These are phyloP conservation scores for Ecliptopera silaceata DNA, from an alignment of 2,888 invertebrate genomes.

Conservation along the genomic window DNA sequence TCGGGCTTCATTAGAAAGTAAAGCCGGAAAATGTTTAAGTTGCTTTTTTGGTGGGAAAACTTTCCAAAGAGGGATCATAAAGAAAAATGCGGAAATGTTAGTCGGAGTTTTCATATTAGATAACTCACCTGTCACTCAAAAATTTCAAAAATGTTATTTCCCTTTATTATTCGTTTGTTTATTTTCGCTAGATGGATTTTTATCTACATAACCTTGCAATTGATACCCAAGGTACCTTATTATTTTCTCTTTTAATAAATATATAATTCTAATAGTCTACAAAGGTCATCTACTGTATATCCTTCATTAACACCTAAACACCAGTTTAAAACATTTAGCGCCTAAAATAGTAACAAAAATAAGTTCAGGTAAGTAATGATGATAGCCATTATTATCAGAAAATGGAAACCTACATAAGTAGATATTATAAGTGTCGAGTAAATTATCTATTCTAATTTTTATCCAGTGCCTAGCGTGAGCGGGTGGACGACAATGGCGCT, in stretches of 20 bases:
- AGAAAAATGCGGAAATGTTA: background rate
- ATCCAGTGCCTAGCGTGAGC: constrained; percentile 26
- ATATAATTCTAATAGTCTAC: too few relatives aligned
- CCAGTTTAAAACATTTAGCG: too few relatives aligned
- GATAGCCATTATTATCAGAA: constrained; percentile 19
- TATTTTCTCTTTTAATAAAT: too few relatives aligned
- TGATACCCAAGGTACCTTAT: too few relatives aligned
- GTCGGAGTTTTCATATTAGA: background rate
- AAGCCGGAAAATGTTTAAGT: constrained; percentile 13
- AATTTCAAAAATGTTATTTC: too few relatives aligned
- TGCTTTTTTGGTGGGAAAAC: constrained; percentile 8
- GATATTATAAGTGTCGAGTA: constrained; percentile 16
- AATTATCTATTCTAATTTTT: constrained; percentile 35
- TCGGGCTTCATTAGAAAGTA: constrained; percentile 35
- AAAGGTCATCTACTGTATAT: too few relatives aligned
- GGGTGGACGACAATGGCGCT: constrained; percentile 39
- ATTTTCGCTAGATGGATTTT: too few relatives aligned
- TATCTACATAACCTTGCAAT: too few relatives aligned
- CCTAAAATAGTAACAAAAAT: too few relatives aligned
- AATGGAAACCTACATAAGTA: constrained; percentile 25
- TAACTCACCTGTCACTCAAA: too few relatives aligned
- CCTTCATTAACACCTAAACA: too few relatives aligned
- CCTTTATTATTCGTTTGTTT: too few relatives aligned
- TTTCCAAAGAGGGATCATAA: constrained; percentile 12
- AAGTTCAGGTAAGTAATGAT: background rate